These are phyloP conservation scores for Oligia latruncula DNA, from an alignment of 2,888 invertebrate genomes.

Conservation along the genomic window DNA sequence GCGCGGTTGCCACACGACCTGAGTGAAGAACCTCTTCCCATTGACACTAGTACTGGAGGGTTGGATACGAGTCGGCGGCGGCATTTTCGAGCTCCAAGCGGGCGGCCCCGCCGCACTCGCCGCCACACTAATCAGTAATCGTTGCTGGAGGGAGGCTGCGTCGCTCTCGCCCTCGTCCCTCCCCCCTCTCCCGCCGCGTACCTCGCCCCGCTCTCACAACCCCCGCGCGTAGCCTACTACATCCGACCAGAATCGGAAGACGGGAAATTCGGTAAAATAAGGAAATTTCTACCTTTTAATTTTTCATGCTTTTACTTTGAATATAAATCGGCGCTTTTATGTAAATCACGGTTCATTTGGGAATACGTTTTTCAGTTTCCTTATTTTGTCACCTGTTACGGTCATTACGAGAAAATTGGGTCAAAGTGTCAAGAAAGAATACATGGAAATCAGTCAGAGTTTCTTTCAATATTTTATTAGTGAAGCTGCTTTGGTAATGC, in stretches of 20 bases:
- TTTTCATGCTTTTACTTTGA: conserved; percentile 43
- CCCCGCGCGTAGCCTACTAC: conserved; percentile 82
- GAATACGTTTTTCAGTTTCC: conserved; percentile 48
- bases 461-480: background rate
- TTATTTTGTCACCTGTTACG: conserved; percentile 32
- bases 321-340: conserved; percentile 48
- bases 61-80: conserved; percentile 75
- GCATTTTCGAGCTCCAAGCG: conserved; percentile 81
- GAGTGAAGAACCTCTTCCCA: conserved; percentile 59
- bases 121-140: conserved; percentile 91
- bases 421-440: background rate
- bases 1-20: conserved; percentile 57
- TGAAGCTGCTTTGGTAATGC: background rate
- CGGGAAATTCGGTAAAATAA: conserved; percentile 71
- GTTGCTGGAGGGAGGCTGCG: conserved; percentile 90
- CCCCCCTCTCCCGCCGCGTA: conserved; percentile 66
- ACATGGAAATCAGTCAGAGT: background rate
- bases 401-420: conserved; percentile 5
- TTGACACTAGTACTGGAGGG: conserved; percentile 65
- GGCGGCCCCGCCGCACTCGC: conserved; percentile 85
- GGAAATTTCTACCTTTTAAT: conserved; percentile 58
- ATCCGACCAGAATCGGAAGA: conserved; percentile 73
- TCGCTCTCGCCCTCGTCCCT: conserved; percentile 76
- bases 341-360: conserved; percentile 46
- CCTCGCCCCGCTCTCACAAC: conserved; percentile 63